Percentiles rank a stretch among this genome's conserved stretches.
Conservation (phyloP, 2,888 invertebrate species). For the Chymomyza fuscimana region DNA sequence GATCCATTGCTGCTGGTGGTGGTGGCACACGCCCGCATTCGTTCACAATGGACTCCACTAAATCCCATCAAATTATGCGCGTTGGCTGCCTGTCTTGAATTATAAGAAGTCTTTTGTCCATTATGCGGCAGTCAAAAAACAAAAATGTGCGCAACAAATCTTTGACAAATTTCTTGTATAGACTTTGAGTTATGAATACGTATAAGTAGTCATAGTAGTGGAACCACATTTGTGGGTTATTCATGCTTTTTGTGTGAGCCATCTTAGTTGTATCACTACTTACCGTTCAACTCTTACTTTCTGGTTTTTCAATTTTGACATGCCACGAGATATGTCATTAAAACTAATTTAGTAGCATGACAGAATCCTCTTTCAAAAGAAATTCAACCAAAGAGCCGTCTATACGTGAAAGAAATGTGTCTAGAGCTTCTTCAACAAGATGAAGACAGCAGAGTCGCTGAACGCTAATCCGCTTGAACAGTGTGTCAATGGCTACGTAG, state of each 20-base stretch:
- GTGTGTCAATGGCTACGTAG: no score
- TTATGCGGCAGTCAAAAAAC: background rate
- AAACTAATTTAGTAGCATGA: no score
- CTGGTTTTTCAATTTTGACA: background rate
- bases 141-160: background rate
- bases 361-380: no score
- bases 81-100: conserved; percentile 66
- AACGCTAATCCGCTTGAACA: no score
- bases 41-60: conserved; percentile 52
- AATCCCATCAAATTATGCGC: conserved; percentile 73
- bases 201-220: background rate
- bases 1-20: conserved; percentile 41
- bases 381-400: no score
- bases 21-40: conserved; percentile 36
- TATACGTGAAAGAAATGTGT: no score
- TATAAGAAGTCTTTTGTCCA: conserved; percentile 27
- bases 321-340: background rate
- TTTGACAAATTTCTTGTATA: background rate
- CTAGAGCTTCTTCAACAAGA: no score
- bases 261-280: background rate
- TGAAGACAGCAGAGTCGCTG: no score
- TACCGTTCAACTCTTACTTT: background rate
- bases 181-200: background rate
- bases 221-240: background rate
- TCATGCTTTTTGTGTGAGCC: background rate